These are phyloP conservation scores for Syngnathus acus DNA, from an alignment of 2,797 vertebrate genomes.

Conservation along the genomic window DNA sequence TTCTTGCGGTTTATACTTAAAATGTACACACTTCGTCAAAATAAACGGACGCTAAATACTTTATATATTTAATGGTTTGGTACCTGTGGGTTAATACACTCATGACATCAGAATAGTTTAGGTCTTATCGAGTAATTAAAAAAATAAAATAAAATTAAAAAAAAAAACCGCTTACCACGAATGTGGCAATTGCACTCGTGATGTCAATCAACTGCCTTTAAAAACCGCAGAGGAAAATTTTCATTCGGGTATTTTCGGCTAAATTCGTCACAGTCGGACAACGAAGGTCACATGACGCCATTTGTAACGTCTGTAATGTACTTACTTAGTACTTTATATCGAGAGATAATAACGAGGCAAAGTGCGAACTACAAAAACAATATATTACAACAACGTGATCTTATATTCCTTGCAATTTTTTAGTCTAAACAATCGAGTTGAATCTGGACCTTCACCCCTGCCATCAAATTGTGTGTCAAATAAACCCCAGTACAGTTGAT, in stretches of 20 bases:
- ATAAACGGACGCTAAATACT: neutral
- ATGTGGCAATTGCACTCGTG: no score
- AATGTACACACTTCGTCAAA: neutral
- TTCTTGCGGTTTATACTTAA: neutral
- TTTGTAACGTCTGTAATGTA: neutral
- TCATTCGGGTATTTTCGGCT: conserved; percentile 18
- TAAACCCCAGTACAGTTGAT: no score
- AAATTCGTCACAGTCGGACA: conserved; percentile 7
- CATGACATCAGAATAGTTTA: neutral
- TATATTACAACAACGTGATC: no score
- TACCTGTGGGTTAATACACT: neutral
- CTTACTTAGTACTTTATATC: no score
- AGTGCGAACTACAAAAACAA: no score
- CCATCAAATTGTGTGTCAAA: no score
- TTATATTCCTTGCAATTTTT: no score
- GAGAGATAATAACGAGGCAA: no score
- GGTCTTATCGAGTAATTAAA: neutral
- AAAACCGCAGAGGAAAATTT: neutral
- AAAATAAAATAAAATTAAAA: neutral
- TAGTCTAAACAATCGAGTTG: no score
- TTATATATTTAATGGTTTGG: neutral
- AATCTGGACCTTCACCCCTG: no score
- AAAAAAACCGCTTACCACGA: no score
- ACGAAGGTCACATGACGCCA: conserved; percentile 35
- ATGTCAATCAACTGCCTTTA: neutral